Evolutionary conservation across 2,888 invertebrate genomes (phyloP).

Genomic region (Drosophila cyrtoloma): DNA sequence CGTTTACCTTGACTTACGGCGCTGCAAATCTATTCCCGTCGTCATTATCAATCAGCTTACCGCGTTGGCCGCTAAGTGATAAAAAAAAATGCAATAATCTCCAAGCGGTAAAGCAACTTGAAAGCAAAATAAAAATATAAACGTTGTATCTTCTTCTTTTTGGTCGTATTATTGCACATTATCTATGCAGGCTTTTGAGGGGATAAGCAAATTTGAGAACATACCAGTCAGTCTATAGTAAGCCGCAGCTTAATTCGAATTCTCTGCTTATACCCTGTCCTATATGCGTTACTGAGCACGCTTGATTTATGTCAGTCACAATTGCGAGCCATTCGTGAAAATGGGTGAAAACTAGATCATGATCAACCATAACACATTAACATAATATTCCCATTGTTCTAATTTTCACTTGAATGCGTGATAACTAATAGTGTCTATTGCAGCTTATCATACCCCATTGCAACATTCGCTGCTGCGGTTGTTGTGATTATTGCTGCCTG

Average conservation of each 20-base stretch:
- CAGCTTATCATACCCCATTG: slow-evolving; percentile 1
- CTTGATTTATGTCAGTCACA: background rate
- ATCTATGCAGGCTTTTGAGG: slow-evolving; percentile 44
- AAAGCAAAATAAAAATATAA: slow-evolving; percentile 16
- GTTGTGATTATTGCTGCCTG: slow-evolving; percentile 37
- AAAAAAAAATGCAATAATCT: slow-evolving; percentile 48
- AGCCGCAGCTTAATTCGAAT: slow-evolving; percentile 32
- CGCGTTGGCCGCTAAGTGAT: slow-evolving; percentile 26
- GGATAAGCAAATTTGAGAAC: slow-evolving; percentile 36
- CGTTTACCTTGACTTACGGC: slow-evolving; percentile 28
- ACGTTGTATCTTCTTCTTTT: slow-evolving; percentile 52
- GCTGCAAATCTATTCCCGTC: slow-evolving; percentile 12
- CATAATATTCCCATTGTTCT: background rate
- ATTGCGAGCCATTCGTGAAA: background rate
- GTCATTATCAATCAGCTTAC: slow-evolving; percentile 53
- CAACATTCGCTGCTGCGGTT: slow-evolving; percentile 19
- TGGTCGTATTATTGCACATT: slow-evolving; percentile 46
- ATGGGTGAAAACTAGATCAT: background rate
- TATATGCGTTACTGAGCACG: background rate
- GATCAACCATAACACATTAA: background rate
- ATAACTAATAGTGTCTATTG: background rate
- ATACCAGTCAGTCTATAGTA: slow-evolving; percentile 30
- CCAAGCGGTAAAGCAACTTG: slow-evolving; percentile 3
- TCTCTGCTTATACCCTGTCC: slow-evolving; percentile 19
- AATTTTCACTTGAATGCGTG: background rate